Conservation (phyloP, 2,888 invertebrate species). For the Nemapogon koenigi region DNA sequence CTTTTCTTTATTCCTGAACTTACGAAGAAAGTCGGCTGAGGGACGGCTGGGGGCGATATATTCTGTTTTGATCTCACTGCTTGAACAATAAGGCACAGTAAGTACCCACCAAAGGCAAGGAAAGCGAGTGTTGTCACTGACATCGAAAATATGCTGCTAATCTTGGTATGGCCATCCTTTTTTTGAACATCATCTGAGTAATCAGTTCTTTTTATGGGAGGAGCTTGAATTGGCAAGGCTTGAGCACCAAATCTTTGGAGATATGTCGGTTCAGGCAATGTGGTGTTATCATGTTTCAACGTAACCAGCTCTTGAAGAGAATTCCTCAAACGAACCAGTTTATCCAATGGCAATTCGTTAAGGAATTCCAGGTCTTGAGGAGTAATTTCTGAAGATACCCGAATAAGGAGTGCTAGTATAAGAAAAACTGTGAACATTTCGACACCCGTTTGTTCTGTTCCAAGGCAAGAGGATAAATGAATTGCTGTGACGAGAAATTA, state of each 20-base stretch:
- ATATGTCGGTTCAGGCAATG: slow-evolving; percentile 25
- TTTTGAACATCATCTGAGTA: slow-evolving; percentile 53
- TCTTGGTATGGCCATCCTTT: slow-evolving; percentile 62
- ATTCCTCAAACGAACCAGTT: slow-evolving; percentile 68
- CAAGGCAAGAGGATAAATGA: slow-evolving; percentile 19
- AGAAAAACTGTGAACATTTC: slow-evolving; percentile 27
- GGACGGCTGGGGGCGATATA: slow-evolving; percentile 28
- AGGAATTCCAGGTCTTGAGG: slow-evolving; percentile 57
- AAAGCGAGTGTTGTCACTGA: slow-evolving; percentile 82
- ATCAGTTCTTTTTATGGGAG: slow-evolving; percentile 42
- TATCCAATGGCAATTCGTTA: slow-evolving; percentile 73
- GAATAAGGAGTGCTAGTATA: slow-evolving; percentile 20
- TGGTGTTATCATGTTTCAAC: slow-evolving; percentile 28
- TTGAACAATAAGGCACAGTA: slow-evolving; percentile 78
- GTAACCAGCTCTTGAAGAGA: slow-evolving; percentile 39
- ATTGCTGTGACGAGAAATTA: slow-evolving; percentile 24
- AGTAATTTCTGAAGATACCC: slow-evolving; percentile 24
- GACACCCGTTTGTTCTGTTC: background rate
- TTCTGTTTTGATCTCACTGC: slow-evolving; percentile 72
- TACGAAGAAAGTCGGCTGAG: slow-evolving; percentile 37
- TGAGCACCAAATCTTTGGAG: slow-evolving; percentile 42
- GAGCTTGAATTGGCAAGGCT: slow-evolving; percentile 43
- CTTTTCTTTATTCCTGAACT: slow-evolving; percentile 50
- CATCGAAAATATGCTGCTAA: slow-evolving; percentile 78
- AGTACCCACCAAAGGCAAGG: slow-evolving; percentile 84